Conservation (phyloP, 2,113 vertebrate genomes). For the Callionymus lyra region DNA sequence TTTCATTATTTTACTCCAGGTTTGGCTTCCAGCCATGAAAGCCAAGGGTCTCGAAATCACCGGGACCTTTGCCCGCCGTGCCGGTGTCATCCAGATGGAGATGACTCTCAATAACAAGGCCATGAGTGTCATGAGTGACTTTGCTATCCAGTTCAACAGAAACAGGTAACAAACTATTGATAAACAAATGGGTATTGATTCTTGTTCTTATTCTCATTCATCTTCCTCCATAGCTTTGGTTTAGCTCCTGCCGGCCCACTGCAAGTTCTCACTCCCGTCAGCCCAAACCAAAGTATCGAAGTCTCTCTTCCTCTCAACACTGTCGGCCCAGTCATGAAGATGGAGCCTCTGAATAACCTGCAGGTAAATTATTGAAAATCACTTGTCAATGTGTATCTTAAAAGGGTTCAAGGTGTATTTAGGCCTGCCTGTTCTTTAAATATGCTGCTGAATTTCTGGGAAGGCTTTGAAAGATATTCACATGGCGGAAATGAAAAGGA, state of each 20-base stretch:
- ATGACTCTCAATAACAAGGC: conserved; percentile 91
- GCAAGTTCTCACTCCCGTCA: conserved; percentile 84
- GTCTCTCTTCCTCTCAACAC: conserved; percentile 84
- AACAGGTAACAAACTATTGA: conserved; percentile 75
- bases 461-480: no score
- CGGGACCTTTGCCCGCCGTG: conserved; percentile 85
- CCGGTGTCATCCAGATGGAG: conserved; percentile 90
- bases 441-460: no score
- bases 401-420: no score
- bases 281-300: conserved; percentile 90
- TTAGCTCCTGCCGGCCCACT: conserved; percentile 90
- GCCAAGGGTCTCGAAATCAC: conserved; percentile 94
- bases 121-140: conserved; percentile 93
- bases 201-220: neutral
- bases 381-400: neutral
- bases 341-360: conserved; percentile 95
- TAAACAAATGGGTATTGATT: neutral
- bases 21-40: conserved; percentile 95
- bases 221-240: conserved; percentile 75
- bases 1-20: conserved; percentile 49
- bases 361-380: conserved; percentile 69
- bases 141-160: conserved; percentile 97
- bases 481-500: conserved; percentile 7
- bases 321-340: conserved; percentile 92
- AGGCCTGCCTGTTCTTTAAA: no score